A percentile compares a stretch with the other conserved stretches of the same genome.
phyloP scores from a whole-genome alignment of 2,113 vertebrate species.

The Poeciliopsis retropinna region DNA sequence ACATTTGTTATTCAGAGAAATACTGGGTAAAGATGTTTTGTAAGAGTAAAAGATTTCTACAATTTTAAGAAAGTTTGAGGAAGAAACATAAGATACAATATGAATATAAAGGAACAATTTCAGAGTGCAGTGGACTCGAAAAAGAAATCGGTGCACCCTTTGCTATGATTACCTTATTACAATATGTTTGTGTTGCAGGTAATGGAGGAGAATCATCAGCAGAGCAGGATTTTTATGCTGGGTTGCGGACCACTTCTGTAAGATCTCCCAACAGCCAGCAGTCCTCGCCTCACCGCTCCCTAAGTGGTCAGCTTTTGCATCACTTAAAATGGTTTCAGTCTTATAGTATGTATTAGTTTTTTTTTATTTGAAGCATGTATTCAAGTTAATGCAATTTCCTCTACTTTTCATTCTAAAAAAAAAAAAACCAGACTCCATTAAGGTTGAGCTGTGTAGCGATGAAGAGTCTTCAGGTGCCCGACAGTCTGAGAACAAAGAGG shows the following conservation, averaged over 20 bases:
- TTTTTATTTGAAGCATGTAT: not conserved
- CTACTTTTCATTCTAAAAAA: conserved; percentile 62
- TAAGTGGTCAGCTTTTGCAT: conserved; percentile 85
- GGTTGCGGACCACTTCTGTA: conserved; percentile 84
- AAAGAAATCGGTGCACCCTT: not conserved
- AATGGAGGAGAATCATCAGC: conserved; percentile 91
- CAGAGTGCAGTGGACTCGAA: not conserved
- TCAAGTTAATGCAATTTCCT: conserved; percentile 5
- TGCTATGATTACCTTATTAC: conserved; percentile 39
- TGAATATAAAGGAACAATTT: not conserved
- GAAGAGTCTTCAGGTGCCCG: conserved; percentile 86
- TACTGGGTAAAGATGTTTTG: not conserved
- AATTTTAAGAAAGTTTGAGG: not conserved
- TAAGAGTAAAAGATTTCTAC: not conserved
- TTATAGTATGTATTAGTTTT: not conserved
- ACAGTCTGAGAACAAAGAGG: conserved; percentile 81
- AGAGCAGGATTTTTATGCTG: conserved; percentile 90
- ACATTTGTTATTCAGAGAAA: not conserved
- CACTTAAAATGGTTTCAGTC: not conserved
- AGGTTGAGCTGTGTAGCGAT: conserved; percentile 95
- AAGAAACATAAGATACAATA: not conserved
- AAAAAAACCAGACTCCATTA: conserved; percentile 86
- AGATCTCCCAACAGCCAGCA: conserved; percentile 93
- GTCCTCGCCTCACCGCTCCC: conserved; percentile 89
- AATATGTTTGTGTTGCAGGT: conserved; percentile 76